Evolutionary conservation across 2,888 invertebrate species (phyloP), one percentile per base, ranked within the genome.

Genomic region (Mechanitis messenoides): DNA sequence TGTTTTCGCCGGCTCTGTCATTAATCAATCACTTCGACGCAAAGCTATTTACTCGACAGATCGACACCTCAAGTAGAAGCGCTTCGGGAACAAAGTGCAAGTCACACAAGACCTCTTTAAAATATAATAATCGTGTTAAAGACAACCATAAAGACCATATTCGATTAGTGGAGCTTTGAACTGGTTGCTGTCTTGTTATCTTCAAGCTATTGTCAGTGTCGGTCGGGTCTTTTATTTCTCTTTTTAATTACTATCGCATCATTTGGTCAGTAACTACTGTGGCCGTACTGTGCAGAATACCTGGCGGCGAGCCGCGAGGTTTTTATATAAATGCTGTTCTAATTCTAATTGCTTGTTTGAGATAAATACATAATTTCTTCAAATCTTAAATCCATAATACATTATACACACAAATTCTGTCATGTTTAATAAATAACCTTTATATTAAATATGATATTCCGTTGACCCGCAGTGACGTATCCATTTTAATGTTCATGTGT

Each of bases 61-160:
- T 87, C 84, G 83, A 86, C 85, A 87, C 87, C 83, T 87, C 80
- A 71, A 77, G 75, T 76, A 71, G 73, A 71, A 68, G 71, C 74
- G 76, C 74, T 74, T 68, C 72, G 50, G 50, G 72, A 74, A 70
- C 73, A 78, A 87, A 85, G 73, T 87, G 90, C 89, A 88, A 90
- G 90, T 90, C 90, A 90, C 79, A 87, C 69, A 76, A 72, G 77
- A 75, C 83, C 84, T 87, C 83, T 88, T 50, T 87, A 87, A 87
- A 89, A 87, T 87, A 86, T 89, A 88, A 89, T 88, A 90, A 89
- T 89, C 85, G 85, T 86, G 90, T 88, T 89, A 89, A 90, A 89
- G 83, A 84, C 81, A 80, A 80, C 82, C 80, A 86, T 84, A 89
- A 88, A 87, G 87, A 81, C 86, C 84, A 84, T 85, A 85, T 87